Evolutionary conservation across 2,113 vertebrate genomes (phyloP).

Genomic region (Bubo scandiacus): DNA sequence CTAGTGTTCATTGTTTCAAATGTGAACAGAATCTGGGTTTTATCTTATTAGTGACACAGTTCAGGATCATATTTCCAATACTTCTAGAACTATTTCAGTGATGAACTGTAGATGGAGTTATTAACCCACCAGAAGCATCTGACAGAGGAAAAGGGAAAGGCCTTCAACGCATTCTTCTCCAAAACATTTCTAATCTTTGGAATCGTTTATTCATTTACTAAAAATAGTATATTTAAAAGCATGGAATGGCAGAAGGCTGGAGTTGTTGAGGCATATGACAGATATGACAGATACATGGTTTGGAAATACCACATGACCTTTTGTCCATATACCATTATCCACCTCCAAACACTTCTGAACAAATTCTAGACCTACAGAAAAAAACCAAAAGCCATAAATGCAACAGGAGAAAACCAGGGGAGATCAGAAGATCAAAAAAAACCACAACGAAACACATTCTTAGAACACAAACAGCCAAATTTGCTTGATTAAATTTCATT

Average conservation of each 20-base stretch:
- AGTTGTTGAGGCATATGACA: background rate
- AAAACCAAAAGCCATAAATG: background rate
- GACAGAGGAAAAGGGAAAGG: slow-evolving; percentile 3
- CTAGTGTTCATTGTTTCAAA: background rate
- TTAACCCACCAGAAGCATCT: slow-evolving; percentile 29
- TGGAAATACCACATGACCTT: background rate
- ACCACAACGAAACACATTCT: background rate
- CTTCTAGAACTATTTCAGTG: slow-evolving; percentile 40
- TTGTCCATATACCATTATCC: background rate
- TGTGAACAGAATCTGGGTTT: background rate
- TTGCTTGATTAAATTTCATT: background rate
- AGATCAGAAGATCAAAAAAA: background rate
- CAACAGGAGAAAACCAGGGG: background rate
- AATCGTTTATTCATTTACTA: slow-evolving; percentile 3
- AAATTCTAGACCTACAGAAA: background rate
- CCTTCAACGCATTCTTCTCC: background rate
- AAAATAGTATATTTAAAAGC: background rate
- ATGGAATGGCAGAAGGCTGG: background rate
- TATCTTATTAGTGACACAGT: background rate
- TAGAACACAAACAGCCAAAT: background rate
- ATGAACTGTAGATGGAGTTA: slow-evolving; percentile 72
- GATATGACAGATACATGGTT: background rate
- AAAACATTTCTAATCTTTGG: background rate
- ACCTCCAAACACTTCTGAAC: background rate
- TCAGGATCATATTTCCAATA: background rate